A percentile compares a stretch with the other conserved stretches of the same genome.
These are phyloP conservation scores for Bombus picipes DNA, from an alignment of 1,140 invertebrate species.

Conservation along the genomic window DNA sequence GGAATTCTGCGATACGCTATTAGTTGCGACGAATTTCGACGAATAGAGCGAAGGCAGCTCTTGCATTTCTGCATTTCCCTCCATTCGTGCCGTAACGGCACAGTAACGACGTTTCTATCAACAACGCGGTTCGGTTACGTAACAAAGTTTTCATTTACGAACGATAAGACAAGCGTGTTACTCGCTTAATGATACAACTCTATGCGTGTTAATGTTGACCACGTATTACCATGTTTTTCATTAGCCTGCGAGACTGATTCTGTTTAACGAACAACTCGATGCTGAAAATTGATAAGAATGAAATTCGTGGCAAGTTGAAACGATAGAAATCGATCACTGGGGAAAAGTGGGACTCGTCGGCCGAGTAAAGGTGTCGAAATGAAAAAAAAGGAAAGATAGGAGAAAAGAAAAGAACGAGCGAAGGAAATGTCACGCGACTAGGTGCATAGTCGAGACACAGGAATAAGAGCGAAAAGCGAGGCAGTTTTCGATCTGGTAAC, in stretches of 20 bases:
- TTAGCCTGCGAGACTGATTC: not conserved
- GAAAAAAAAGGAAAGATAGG: not conserved
- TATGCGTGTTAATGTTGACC: not conserved
- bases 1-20: no score
- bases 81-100: not conserved
- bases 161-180: not conserved
- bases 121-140: not conserved
- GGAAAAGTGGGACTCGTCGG: slow-evolving; percentile 8
- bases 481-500: not conserved
- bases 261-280: not conserved
- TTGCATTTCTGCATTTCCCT: not conserved
- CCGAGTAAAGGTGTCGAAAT: not conserved
- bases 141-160: slow-evolving; percentile 9
- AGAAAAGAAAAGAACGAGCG: not conserved
- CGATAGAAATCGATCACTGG: slow-evolving; percentile 19
- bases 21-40: not conserved
- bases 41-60: no score
- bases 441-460: not conserved
- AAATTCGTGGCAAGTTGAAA: not conserved
- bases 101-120: not conserved
- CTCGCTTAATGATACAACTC: not conserved
- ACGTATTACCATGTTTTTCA: not conserved
- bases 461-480: not conserved
- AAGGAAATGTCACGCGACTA: not conserved
- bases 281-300: not conserved